phyloP scores from a whole-genome alignment of 2,113 vertebrate species.

The Syngnathus typhle region DNA sequence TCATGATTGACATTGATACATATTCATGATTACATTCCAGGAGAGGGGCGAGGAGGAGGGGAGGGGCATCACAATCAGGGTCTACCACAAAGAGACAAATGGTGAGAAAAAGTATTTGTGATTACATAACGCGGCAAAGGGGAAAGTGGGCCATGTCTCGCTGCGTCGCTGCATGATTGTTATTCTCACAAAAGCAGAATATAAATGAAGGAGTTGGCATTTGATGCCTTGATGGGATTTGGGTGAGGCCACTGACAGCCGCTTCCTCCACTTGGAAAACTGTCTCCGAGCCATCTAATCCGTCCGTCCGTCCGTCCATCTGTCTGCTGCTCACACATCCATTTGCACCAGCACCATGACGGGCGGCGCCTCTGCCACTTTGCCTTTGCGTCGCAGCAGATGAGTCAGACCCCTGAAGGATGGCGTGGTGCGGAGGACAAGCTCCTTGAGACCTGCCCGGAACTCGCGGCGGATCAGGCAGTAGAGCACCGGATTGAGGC shows the following conservation, averaged over 20 bases:
- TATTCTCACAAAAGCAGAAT: conserved; percentile 35
- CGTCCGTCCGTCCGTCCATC: neutral
- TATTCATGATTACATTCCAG: conserved; percentile 18
- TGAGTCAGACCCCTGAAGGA: conserved; percentile 59
- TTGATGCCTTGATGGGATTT: conserved; percentile 4
- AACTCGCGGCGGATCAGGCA: conserved; percentile 75
- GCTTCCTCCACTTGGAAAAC: neutral
- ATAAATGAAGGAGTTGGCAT: neutral
- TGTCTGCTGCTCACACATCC: conserved; percentile 54
- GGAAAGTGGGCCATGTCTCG: conserved; percentile 48
- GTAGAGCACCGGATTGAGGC: conserved; percentile 78
- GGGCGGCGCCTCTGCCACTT: conserved; percentile 67
- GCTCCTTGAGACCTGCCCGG: conserved; percentile 69
- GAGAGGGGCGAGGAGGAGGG: neutral
- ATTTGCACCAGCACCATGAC: conserved; percentile 68
- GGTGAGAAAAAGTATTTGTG: neutral
- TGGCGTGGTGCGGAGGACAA: conserved; percentile 63
- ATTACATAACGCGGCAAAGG: conserved; percentile 6
- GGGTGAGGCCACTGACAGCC: neutral
- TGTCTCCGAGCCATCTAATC: neutral
- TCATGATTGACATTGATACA: conserved; percentile 24
- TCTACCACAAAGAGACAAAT: conserved; percentile 14
- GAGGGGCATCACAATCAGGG: neutral
- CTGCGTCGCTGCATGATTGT: conserved; percentile 20
- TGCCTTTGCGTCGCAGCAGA: conserved; percentile 59